phyloP scores from a whole-genome alignment of 2,113 vertebrate genomes.

The Euleptes europaea region DNA sequence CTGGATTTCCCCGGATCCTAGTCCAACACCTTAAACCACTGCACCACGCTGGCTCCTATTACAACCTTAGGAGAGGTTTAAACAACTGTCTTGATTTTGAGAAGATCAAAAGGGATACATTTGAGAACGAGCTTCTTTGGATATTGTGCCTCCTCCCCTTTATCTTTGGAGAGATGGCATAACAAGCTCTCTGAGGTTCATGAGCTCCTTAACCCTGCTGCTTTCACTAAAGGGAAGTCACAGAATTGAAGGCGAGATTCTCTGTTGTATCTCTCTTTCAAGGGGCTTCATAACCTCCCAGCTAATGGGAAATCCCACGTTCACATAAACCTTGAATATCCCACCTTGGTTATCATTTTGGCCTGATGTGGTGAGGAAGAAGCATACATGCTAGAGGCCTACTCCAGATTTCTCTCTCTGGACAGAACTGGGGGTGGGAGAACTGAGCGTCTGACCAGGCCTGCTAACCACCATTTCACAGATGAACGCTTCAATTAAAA shows the following conservation, averaged over 20 bases:
- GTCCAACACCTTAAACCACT: too few relatives aligned
- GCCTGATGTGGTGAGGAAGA: background rate
- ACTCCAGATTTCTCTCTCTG: background rate
- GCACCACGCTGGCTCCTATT: too few relatives aligned
- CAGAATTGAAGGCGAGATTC: background rate
- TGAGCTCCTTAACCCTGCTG: too few relatives aligned
- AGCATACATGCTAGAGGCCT: background rate
- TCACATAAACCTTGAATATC: background rate
- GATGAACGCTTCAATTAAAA: background rate
- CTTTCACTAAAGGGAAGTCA: too few relatives aligned
- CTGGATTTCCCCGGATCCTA: too few relatives aligned
- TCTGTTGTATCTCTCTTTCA: background rate
- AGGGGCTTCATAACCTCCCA: background rate
- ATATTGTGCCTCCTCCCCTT: too few relatives aligned
- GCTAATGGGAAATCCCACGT: background rate
- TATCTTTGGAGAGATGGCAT: too few relatives aligned
- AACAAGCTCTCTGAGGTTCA: too few relatives aligned
- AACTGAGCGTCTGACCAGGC: background rate
- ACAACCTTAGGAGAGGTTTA: background rate
- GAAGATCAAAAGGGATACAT: too few relatives aligned
- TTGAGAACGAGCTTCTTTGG: too few relatives aligned
- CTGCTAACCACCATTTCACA: background rate
- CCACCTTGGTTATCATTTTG: too few relatives aligned
- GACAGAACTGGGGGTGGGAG: background rate
- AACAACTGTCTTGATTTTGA: background rate